Percentiles rank a stretch among this genome's conserved stretches.
Evolutionary conservation across 2,113 vertebrate genomes (phyloP).

Genomic region (Cephalophus harveyi): DNA sequence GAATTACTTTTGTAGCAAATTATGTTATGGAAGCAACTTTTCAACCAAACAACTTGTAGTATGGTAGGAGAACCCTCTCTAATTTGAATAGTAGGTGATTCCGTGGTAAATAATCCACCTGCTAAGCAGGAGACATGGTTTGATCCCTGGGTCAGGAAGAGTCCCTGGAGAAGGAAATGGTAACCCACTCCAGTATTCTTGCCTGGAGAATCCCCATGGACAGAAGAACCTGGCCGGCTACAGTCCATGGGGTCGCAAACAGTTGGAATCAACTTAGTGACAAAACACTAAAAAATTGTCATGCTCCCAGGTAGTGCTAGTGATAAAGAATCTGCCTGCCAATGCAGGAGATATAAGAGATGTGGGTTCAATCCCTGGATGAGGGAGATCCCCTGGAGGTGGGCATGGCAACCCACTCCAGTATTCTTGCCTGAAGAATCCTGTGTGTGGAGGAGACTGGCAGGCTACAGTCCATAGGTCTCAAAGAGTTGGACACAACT

Average conservation of each 20-base stretch:
- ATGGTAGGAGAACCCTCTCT: neutral
- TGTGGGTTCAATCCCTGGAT: rapidly evolving
- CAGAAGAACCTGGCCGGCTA: neutral
- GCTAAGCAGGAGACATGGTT: neutral
- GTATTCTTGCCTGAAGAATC: neutral
- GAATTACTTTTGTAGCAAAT: neutral
- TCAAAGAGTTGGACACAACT: neutral
- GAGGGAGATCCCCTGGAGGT: neutral
- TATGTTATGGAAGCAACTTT: neutral
- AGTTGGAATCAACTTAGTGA: neutral
- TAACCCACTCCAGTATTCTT: neutral
- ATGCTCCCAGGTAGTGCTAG: neutral
- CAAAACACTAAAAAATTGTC: neutral
- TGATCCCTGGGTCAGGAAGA: neutral
- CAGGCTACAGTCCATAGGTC: neutral
- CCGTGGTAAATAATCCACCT: neutral
- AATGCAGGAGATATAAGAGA: neutral
- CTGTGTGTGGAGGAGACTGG: neutral
- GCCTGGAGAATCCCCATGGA: neutral
- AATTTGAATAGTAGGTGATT: neutral
- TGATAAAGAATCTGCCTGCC: neutral
- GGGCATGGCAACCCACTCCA: neutral
- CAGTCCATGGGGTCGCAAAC: neutral
- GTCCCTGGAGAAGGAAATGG: neutral
- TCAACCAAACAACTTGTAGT: neutral